Evolutionary conservation across 92 coral and sea anemone species (phyloP), one percentile per base, ranked within the genome.

Genomic region (Zoanthus sansibaricus): DNA sequence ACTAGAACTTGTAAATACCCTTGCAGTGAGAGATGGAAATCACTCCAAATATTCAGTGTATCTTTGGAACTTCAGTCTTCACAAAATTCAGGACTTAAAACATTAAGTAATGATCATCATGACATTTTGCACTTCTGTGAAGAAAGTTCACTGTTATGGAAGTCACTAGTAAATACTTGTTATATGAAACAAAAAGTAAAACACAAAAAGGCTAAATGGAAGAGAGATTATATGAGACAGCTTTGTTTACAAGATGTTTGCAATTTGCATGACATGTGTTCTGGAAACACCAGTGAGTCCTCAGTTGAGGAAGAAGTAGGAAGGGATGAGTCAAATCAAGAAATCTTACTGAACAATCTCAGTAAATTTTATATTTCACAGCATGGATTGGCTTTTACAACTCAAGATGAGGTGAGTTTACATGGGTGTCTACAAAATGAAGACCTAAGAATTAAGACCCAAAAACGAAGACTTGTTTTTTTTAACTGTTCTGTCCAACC

Each of bases 361-460:
- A 86, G 76, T 94, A 87, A 91, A 49, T 93, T 94, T 87, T 89
- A 94, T 75, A 87, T 95, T 42, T 96, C 98, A 78, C 91, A 90
- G 58, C 93, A 92, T 71, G 98, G 98, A 3, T 37, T 94, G 55
- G 98, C 93, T 49, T 96, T 96, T 77, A 54, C 72, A 13, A 86
- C 88, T 74, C 92, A 91, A 84, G 83, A 25, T 71, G 95, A 96
- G 96, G 98, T 96, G 74, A 56, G 68, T 20, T 1, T 49, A 49
- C 55, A 1, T 15, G 25, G 25, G 25, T 25, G 25, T 25, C 25
- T 25, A 25, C 25, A 25, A 25, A 25, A 25, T 25, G 25, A 25
- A 25, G 25, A 25, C 25, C 25, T 25, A 25, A 25, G 25, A 25
- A 25, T 25, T 25, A 25, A 25, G 25, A 25, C 25, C 25, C 25